A percentile compares a stretch with the other conserved stretches of the same genome.
Evolutionary conservation across 2,797 vertebrate genomes (phyloP).

Genomic region (Otus scops): DNA sequence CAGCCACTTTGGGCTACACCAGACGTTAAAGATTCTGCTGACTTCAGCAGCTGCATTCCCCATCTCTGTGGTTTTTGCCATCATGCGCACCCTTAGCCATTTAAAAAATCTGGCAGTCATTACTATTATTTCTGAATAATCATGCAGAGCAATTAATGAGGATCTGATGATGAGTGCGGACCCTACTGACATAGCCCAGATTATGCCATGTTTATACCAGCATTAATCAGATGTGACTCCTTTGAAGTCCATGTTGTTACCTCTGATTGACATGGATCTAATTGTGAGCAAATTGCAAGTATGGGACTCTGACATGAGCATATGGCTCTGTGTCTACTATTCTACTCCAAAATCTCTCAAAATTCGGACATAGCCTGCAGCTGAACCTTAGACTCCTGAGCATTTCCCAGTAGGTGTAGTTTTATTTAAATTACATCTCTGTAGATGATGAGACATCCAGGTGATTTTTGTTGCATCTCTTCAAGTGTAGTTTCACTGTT

Average conservation of each 20-base stretch:
- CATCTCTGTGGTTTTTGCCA: not conserved
- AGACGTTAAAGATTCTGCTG: not conserved
- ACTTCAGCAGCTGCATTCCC: not conserved
- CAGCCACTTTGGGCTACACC: not conserved
- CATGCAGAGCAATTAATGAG: not conserved
- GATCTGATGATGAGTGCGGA: not conserved
- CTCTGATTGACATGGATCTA: not conserved
- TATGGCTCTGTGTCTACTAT: not conserved
- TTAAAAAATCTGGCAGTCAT: not conserved
- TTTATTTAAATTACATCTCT: not conserved
- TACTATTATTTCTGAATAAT: not conserved
- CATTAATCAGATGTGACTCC: not conserved
- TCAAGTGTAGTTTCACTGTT: rapidly evolving
- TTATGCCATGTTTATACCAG: not conserved
- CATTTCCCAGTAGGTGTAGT: not conserved
- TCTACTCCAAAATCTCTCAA: not conserved
- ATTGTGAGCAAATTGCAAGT: not conserved
- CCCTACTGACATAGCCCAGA: not conserved
- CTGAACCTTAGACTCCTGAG: not conserved
- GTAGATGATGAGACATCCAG: not conserved
- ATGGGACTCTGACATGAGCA: not conserved
- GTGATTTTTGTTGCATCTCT: not conserved
- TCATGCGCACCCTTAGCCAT: not conserved
- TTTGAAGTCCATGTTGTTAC: not conserved
- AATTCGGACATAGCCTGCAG: not conserved